phyloP scores from a whole-genome alignment of 2,113 vertebrate genomes.

The Menidia beryllina region DNA sequence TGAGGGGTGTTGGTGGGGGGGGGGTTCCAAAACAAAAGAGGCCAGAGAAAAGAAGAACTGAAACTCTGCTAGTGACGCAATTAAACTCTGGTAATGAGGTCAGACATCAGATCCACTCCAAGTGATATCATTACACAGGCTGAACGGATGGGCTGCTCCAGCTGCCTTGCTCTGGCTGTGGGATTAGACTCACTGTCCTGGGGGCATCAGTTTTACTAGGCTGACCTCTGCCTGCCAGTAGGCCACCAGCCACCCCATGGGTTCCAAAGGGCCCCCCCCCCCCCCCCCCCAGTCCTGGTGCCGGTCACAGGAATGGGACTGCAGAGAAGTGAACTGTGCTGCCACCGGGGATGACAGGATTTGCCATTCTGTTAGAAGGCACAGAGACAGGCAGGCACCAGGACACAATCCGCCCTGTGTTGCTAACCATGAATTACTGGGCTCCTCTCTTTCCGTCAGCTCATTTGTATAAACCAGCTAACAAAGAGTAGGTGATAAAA shows the following conservation, averaged over 20 bases:
- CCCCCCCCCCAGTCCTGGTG: no score
- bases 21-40: constrained; percentile 92
- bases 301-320: constrained; percentile 75
- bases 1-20: constrained; percentile 10
- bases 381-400: constrained; percentile 84
- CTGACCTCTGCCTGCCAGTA: constrained; percentile 76
- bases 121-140: constrained; percentile 96
- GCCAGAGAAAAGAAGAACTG: constrained; percentile 89
- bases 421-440: constrained; percentile 76
- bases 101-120: constrained; percentile 96
- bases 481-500: constrained; percentile 76
- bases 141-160: constrained; percentile 87
- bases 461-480: constrained; percentile 78
- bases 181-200: constrained; percentile 80
- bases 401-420: constrained; percentile 75
- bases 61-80: constrained; percentile 97
- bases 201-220: constrained; percentile 72
- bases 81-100: constrained; percentile 99
- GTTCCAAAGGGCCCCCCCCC: constrained; percentile 62
- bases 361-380: constrained; percentile 67
- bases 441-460: constrained; percentile 79
- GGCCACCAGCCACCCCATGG: constrained; percentile 67
- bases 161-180: constrained; percentile 87
- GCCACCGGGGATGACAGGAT: constrained; percentile 81
- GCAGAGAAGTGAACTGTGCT: constrained; percentile 77